Conservation (phyloP, 2,888 invertebrate species). For the Thereva unica region DNA sequence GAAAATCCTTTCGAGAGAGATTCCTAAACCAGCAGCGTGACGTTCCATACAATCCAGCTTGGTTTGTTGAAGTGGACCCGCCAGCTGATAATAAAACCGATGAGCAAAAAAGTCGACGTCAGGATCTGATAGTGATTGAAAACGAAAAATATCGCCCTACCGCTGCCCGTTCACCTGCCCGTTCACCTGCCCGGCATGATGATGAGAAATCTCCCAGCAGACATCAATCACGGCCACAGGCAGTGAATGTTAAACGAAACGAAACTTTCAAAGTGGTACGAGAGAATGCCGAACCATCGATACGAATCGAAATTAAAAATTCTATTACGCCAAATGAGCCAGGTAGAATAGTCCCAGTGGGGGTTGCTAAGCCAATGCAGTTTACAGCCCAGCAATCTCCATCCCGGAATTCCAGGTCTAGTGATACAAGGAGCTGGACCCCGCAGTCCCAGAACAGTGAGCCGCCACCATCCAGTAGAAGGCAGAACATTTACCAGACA, state of each 20-base stretch:
- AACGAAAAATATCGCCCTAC: conserved; percentile 55
- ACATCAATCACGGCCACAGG: conserved; percentile 26
- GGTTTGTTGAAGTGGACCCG: conserved; percentile 56
- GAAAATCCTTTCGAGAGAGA: conserved; percentile 55
- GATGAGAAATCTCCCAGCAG: background rate
- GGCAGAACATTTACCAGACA: conserved; percentile 31
- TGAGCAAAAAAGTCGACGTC: conserved; percentile 47
- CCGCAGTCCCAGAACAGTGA: too few relatives aligned
- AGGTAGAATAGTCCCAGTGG: conserved; percentile 54
- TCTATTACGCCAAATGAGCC: conserved; percentile 55
- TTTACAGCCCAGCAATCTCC: conserved; percentile 15
- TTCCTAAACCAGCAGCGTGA: conserved; percentile 52
- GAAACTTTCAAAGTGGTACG: conserved; percentile 45
- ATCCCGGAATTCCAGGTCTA: too few relatives aligned
- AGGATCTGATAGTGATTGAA: conserved; percentile 51
- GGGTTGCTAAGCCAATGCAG: conserved; percentile 57
- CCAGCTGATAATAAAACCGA: conserved; percentile 33
- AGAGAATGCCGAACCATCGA: conserved; percentile 46
- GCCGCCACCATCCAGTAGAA: background rate
- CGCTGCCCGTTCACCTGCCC: conserved; percentile 52
- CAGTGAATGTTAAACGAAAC: conserved; percentile 38
- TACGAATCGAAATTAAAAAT: conserved; percentile 56
- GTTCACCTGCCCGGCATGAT: conserved; percentile 51
- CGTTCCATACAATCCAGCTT: conserved; percentile 54
- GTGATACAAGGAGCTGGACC: conserved; percentile 11